A percentile compares a stretch with the other conserved stretches of the same genome.
These are phyloP conservation scores for Aphyosemion australe DNA, from an alignment of 2,113 vertebrate genomes.

Conservation along the genomic window DNA sequence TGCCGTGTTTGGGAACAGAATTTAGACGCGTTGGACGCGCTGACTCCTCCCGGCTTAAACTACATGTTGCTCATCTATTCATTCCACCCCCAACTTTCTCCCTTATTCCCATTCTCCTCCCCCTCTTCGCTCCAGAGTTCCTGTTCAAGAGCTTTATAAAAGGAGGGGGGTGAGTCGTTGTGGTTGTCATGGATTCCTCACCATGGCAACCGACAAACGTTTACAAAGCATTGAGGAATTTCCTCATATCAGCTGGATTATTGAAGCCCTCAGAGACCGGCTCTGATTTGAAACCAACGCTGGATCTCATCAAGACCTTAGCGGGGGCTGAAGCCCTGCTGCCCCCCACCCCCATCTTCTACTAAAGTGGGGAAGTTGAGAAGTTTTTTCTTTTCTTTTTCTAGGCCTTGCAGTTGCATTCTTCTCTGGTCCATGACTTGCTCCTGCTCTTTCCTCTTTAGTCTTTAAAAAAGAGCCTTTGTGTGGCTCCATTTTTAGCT, in stretches of 20 bases:
- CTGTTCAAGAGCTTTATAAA: constrained; percentile 74
- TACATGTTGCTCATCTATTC: constrained; percentile 44
- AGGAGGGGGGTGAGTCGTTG: constrained; percentile 67
- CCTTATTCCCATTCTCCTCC: constrained; percentile 59
- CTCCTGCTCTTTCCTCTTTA: constrained; percentile 44
- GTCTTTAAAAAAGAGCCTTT: constrained; percentile 55
- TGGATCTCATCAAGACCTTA: constrained; percentile 74
- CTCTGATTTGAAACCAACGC: constrained; percentile 71
- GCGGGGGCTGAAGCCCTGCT: constrained; percentile 55
- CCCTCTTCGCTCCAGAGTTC: constrained; percentile 74
- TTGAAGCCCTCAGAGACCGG: constrained; percentile 77
- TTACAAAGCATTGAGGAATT: constrained; percentile 87
- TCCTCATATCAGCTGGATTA: constrained; percentile 88
- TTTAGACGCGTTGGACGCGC: too few relatives aligned
- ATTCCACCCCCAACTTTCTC: constrained; percentile 41
- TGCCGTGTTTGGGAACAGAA: too few relatives aligned
- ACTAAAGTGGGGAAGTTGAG: constrained; percentile 39
- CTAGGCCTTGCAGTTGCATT: constrained; percentile 50
- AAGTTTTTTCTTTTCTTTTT: constrained; percentile 40
- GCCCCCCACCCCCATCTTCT: constrained; percentile 23
- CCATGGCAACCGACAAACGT: constrained; percentile 85
- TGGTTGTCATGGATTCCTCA: constrained; percentile 82
- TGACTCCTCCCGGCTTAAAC: constrained; percentile 36
- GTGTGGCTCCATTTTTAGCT: constrained; percentile 63
- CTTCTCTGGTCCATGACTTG: constrained; percentile 51